Evolutionary conservation across 2,113 vertebrate species (phyloP).

Genomic region (Hypanus sabinus): DNA sequence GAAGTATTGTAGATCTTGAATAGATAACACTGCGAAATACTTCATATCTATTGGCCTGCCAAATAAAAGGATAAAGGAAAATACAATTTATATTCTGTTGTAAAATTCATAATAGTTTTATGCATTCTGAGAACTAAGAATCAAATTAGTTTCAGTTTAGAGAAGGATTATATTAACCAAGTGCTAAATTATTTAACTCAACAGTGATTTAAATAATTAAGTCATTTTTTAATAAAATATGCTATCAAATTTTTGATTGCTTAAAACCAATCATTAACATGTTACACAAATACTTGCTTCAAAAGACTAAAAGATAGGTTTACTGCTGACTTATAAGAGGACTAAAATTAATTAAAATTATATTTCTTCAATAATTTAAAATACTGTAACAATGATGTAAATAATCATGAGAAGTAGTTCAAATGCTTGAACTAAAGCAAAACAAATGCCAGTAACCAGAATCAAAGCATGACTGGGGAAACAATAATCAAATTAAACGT

Average conservation of each 20-base stretch:
- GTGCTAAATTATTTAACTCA: neutral
- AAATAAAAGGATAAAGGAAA: neutral
- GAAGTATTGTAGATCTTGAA: neutral
- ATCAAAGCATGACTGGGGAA: neutral
- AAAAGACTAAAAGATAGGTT: neutral
- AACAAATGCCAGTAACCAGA: neutral
- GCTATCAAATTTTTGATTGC: neutral
- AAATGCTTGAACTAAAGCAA: conserved; percentile 8
- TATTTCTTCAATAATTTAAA: neutral
- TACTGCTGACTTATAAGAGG: neutral
- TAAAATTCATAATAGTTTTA: neutral
- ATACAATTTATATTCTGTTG: neutral
- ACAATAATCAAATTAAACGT: neutral
- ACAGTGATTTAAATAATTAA: neutral
- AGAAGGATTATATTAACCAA: neutral
- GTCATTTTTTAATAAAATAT: neutral
- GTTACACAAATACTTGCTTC: neutral
- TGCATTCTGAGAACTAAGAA: neutral
- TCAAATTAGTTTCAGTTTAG: neutral
- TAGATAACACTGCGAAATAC: neutral
- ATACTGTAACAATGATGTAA: neutral
- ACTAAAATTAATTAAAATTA: neutral
- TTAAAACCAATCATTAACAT: neutral
- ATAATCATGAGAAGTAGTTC: neutral
- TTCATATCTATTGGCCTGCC: neutral